phyloP scores from a whole-genome alignment of 37 sponge, comb jelly and placozoan species.

The Halichondria panicea region DNA sequence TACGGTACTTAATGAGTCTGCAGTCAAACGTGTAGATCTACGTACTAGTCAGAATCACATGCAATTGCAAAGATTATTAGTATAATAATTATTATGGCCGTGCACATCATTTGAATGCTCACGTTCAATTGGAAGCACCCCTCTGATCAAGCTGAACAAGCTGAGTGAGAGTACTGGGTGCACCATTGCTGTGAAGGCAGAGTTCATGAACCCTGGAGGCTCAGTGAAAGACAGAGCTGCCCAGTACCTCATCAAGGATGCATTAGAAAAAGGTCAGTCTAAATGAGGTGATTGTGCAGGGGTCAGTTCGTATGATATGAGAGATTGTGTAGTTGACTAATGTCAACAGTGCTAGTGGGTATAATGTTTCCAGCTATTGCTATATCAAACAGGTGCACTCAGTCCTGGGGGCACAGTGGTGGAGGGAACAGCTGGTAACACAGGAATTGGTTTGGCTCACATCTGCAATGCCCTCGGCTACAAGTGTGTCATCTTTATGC shows the following conservation, averaged over 20 bases:
- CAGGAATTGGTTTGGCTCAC: slow-evolving; percentile 89
- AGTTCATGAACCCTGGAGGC: slow-evolving; percentile 84
- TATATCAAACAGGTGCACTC: slow-evolving; percentile 31
- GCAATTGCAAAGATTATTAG: background rate
- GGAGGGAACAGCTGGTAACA: slow-evolving; percentile 91
- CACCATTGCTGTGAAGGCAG: slow-evolving; percentile 74
- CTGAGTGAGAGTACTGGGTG: slow-evolving; percentile 74
- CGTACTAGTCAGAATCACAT: too few species aligned
- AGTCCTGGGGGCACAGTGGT: slow-evolving; percentile 83
- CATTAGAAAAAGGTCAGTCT: slow-evolving; percentile 69
- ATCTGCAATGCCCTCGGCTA: slow-evolving; percentile 85
- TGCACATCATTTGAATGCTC: background rate
- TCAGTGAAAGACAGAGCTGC: slow-evolving; percentile 90
- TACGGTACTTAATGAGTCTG: too few species aligned
- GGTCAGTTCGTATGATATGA: background rate
- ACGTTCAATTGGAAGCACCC: slow-evolving; percentile 45
- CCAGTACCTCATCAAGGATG: slow-evolving; percentile 85
- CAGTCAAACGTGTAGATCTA: too few species aligned
- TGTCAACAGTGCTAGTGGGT: background rate
- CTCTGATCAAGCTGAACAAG: slow-evolving; percentile 57
- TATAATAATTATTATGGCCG: background rate
- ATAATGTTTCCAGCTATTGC: background rate
- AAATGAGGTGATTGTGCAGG: background rate
- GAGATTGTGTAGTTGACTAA: background rate
- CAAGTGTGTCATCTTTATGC: slow-evolving; percentile 94